Evolutionary conservation across 2,888 invertebrate species (phyloP), one percentile per base, ranked within the genome.

Genomic region (Netelia fuscicornis): DNA sequence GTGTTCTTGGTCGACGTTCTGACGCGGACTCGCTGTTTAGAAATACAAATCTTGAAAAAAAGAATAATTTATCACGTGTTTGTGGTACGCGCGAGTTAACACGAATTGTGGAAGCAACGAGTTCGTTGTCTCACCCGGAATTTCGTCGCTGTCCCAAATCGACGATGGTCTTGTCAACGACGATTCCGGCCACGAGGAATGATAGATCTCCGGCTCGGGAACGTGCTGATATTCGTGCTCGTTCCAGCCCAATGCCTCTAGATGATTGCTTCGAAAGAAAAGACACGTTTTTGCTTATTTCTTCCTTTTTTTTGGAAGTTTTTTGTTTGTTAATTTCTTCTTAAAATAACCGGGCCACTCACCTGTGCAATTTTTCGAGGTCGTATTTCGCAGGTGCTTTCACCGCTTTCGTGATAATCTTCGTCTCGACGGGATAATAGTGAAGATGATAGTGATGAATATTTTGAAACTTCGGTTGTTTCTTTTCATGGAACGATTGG

Each of bases 361-460:
- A 91, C 91, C 86, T 72, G 67, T 91, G 86, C 13, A 90, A 68
- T 64, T 80, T 74, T 1, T 91, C 88, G 42, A 91, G 84, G 11
- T 90, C 88, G 8, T 86, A 70, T 83, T 87, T 88, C 0, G 77
- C 82, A 3, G 91, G 90, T 6, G 89, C 88, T 83, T 83, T 89
- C 3, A 81, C n/a, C 3, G 88, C 84, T 37, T 88, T 88, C 2
- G 84, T 5, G 1, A 88, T 11, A 13, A 84, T 0, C 5, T 87
- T 83, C 25, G 90, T 13, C 5, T 89, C 89, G 0, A 89, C 68
- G 0, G 91, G 91, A 85, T 90, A 91, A 65, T 92, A 92, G 80
- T 92, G 91, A 84, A 90, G 65, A 85, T 91, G 91, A 81, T 89
- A 89, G 81, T 92, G 92, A 86, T 90, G 90, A 80, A 91, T 74